Base-by-base conservation (phyloP, 2,113 vertebrate species). In the Aix galericulata region DNA sequence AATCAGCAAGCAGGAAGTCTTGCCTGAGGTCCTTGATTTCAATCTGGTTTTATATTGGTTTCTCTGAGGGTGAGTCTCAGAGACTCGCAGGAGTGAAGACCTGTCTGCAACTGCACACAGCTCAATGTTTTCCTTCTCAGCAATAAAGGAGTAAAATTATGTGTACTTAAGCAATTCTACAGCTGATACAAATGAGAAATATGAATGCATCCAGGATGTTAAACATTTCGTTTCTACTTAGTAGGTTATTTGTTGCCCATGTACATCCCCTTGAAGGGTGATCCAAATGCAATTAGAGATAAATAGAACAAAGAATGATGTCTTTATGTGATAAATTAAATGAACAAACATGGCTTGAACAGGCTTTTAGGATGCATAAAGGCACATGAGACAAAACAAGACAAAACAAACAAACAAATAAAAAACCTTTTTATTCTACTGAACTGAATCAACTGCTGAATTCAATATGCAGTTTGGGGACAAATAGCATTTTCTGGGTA, bases 1-100 rank as follows among this genome's bases (percentile, higher is more conserved):
- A 84, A 71, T 56, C 78, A 83, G 78, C n/a, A 72, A 91, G 56
- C 91, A 75, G 85, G 91, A 92, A 92, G 56, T 58, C 52, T 86
- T 23, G 38, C 58, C 38, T 93, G 87, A 94, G 76, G 66, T 87
- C 78, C 78, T 31, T 11, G 68, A 91, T 84, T 82, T 93, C 67
- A 85, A 92, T 82, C 75, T 85, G 27, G 11, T 29, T 78, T 88
- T 92, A 13, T 36, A 50, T 29, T 76, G 58, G 18, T 74, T 90
- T 86, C 48, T 77, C 38, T 58, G 59, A 72, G 32, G 50, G n/a
- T 0, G 1, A 93, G 76, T 44, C 75, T 85, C 60, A 63, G 34
- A 13, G 55, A 48, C 68, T 76, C 32, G 36, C 29, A 64, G 58
- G 74, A 75, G 64, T 71, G 32, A 18, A 55, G 63, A 58, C 20